Evolutionary conservation across 2,888 invertebrate genomes (phyloP).

Genomic region (Ophion slaviceki): DNA sequence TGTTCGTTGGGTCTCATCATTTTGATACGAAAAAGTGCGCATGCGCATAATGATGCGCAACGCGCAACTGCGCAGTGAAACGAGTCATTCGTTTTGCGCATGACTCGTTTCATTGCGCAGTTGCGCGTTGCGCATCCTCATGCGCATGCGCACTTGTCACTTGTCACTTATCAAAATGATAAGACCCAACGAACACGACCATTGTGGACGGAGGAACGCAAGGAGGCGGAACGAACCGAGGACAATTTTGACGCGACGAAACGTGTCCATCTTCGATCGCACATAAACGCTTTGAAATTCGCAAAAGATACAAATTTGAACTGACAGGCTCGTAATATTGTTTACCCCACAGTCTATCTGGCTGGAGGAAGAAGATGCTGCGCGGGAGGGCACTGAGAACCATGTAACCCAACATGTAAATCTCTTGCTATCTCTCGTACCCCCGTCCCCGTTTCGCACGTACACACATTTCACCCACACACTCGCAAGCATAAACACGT

Average conservation of each 20-base stretch:
- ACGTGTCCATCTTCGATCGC: background rate
- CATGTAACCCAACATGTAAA: constrained; percentile 83
- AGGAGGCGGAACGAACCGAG: background rate
- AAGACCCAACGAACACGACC: too few species aligned
- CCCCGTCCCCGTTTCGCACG: constrained; percentile 51
- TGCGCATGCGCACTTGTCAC: too few species aligned
- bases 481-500: background rate
- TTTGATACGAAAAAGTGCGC: too few species aligned
- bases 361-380: constrained; percentile 83
- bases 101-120: too few species aligned
- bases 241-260: background rate
- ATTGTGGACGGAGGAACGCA: background rate
- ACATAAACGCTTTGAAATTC: background rate
- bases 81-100: too few species aligned
- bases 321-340: constrained; percentile 79
- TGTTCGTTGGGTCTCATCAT: too few species aligned
- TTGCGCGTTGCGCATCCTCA: too few species aligned
- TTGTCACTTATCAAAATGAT: too few species aligned
- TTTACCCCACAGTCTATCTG: constrained; percentile 83
- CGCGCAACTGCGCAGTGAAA: too few species aligned
- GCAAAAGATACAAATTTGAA: constrained; percentile 42
- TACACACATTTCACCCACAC: constrained; percentile 13
- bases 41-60: too few species aligned
- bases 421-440: constrained; percentile 73
- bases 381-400: constrained; percentile 82